Conservation (phyloP, 2,888 invertebrate species). For the Conomelus anceps region DNA sequence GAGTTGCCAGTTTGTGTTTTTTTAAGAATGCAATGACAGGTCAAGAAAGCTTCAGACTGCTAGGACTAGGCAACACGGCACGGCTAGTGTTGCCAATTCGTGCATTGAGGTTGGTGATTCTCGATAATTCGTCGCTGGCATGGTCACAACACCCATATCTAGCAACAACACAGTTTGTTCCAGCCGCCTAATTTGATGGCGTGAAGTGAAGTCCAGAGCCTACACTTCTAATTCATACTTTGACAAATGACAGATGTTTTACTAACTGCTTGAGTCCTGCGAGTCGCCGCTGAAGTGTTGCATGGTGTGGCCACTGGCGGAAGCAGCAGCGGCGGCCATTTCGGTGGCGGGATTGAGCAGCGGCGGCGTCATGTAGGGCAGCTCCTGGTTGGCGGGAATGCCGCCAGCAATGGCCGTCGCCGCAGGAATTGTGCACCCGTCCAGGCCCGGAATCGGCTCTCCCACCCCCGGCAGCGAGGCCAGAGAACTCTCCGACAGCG, state of each 20-base stretch:
- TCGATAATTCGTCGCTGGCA: too few relatives aligned
- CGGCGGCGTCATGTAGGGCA: constrained; percentile 85
- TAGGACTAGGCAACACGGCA: too few relatives aligned
- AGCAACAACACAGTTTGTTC: too few relatives aligned
- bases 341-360: constrained; percentile 43
- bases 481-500: constrained; percentile 44
- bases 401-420: constrained; percentile 80
- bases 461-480: constrained; percentile 39
- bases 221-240: too few relatives aligned
- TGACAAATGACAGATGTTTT: neutral
- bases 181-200: too few relatives aligned
- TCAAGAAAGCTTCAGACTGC: too few relatives aligned
- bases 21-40: too few relatives aligned
- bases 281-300: constrained; percentile 85
- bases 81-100: too few relatives aligned
- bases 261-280: constrained; percentile 75
- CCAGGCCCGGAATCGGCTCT: constrained; percentile 39
- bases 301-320: constrained; percentile 38
- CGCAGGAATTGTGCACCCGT: constrained; percentile 56
- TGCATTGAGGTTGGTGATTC: too few relatives aligned
- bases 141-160: too few relatives aligned
- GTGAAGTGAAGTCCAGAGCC: too few relatives aligned
- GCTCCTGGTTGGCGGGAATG: constrained; percentile 77
- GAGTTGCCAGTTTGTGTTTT: too few relatives aligned
- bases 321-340: constrained; percentile 32